phyloP scores from a whole-genome alignment of 2,888 invertebrate genomes.

The Tanytarsus gracilentus region DNA sequence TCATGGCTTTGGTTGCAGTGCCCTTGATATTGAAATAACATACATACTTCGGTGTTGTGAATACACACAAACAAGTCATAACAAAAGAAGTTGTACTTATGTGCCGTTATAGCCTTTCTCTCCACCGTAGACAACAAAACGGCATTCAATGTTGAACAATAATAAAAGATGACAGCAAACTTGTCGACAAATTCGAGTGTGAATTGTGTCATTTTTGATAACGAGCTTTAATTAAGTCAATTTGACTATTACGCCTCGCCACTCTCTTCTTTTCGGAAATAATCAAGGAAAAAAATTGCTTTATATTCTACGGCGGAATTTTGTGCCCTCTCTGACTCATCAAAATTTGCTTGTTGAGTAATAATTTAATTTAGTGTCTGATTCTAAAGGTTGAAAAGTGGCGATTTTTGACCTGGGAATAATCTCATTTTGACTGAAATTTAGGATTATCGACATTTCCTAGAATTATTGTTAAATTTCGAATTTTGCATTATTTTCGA shows the following conservation, averaged over 20 bases:
- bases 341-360: not conserved
- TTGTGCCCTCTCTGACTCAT: no score
- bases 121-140: no score
- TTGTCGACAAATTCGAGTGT: not conserved
- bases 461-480: no score
- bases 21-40: constrained; percentile 23
- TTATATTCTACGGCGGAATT: no score
- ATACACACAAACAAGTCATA: not conserved
- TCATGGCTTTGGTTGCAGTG: not conserved
- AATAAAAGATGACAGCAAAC: no score
- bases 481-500: no score
- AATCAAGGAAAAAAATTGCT: no score
- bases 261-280: no score
- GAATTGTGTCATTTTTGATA: not conserved
- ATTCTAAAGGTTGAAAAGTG: not conserved
- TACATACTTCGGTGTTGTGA: not conserved
- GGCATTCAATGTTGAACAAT: no score
- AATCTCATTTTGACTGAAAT: not conserved
- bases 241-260: no score
- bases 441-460: no score
- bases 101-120: no score
- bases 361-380: not conserved
- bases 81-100: not conserved
- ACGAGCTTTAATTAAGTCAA: not conserved
- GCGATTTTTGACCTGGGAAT: not conserved